Percentiles rank a stretch among this genome's conserved stretches.
These are phyloP conservation scores for Siniperca knerii DNA, from an alignment of 2,113 vertebrate genomes.

Conservation along the genomic window DNA sequence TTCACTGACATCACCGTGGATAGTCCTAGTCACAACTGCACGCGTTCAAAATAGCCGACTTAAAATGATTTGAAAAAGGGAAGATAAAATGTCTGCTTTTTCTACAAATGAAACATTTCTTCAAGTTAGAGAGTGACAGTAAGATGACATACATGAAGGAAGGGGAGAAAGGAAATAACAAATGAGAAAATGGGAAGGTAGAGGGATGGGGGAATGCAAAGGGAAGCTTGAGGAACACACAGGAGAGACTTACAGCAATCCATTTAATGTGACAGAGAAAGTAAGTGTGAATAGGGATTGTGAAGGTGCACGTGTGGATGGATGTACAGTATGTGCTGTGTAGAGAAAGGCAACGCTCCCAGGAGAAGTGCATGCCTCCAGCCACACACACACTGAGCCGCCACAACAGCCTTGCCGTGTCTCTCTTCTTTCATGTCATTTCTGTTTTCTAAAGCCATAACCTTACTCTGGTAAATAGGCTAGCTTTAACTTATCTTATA, in stretches of 20 bases:
- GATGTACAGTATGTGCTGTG: background rate
- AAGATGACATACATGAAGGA: no score
- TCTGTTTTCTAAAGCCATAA: no score
- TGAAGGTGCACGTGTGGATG: background rate
- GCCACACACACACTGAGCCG: background rate
- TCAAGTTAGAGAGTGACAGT: no score
- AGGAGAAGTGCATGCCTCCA: background rate
- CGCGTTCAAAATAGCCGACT: background rate
- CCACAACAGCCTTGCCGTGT: background rate
- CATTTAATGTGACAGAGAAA: slow-evolving; percentile 1
- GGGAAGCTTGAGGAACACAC: background rate
- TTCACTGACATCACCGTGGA: background rate
- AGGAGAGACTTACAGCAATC: background rate
- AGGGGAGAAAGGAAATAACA: background rate
- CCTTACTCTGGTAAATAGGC: background rate
- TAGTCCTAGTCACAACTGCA: no score
- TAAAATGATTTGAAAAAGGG: background rate
- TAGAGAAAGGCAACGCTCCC: background rate
- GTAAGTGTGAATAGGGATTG: background rate
- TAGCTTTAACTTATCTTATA: background rate
- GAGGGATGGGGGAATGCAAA: background rate
- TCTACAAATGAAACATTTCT: background rate
- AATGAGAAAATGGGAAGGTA: slow-evolving; percentile 9
- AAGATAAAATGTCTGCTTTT: background rate
- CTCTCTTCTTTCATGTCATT: background rate